These are phyloP conservation scores for Spodoptera litura DNA, from an alignment of 1,140 invertebrate genomes.

Conservation along the genomic window DNA sequence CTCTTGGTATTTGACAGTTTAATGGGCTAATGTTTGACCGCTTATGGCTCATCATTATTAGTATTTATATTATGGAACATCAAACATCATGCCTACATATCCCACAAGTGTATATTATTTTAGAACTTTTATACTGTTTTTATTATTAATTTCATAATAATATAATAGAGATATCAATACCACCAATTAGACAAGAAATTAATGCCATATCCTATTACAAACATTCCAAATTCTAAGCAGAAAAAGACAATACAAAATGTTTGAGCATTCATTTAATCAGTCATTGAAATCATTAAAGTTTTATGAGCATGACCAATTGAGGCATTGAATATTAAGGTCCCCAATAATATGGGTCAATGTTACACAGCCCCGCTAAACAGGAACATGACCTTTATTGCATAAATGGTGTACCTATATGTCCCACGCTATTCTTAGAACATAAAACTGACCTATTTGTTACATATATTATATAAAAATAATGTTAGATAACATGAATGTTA, in stretches of 20 bases:
- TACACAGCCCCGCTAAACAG: conserved; percentile 26
- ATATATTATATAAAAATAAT: not conserved
- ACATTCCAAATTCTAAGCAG: not conserved
- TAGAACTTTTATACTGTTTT: too few relatives aligned
- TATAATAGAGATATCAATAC: too few relatives aligned
- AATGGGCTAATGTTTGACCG: too few relatives aligned
- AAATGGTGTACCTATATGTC: not conserved
- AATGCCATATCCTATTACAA: too few relatives aligned
- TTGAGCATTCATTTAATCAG: conserved; percentile 27
- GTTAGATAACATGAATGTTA: not conserved
- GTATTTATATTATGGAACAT: too few relatives aligned
- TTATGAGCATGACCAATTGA: conserved; percentile 68
- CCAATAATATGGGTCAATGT: conserved; percentile 71
- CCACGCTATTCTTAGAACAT: not conserved
- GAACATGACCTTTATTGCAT: conserved; percentile 52
- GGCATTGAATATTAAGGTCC: conserved; percentile 65
- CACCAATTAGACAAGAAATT: too few relatives aligned
- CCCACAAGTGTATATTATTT: too few relatives aligned
- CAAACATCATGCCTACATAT: too few relatives aligned
- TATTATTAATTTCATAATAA: too few relatives aligned
- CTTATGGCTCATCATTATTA: too few relatives aligned
- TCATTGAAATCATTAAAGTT: conserved; percentile 55
- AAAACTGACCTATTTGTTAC: conserved; percentile 25
- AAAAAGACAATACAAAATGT: not conserved
- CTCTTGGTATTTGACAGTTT: too few relatives aligned